Evolutionary conservation across 2,888 invertebrate genomes (phyloP).

Genomic region (Zhengitettix transpicula): DNA sequence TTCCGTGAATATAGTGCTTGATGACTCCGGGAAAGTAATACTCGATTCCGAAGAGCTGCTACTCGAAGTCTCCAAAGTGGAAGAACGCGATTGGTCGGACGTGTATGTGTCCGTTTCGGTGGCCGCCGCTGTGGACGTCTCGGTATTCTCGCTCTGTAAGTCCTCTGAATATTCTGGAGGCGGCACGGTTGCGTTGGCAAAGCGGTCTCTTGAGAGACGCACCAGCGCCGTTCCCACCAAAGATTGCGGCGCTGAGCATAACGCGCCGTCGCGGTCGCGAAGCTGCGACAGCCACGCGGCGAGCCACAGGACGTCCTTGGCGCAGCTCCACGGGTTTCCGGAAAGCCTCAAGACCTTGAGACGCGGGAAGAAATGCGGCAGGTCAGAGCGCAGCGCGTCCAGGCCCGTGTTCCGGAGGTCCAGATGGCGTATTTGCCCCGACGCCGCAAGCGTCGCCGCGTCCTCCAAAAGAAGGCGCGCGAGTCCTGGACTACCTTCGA

Average conservation of each 20-base stretch:
- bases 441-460: conserved; percentile 52
- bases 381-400: conserved; percentile 45
- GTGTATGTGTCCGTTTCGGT: no score
- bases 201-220: not conserved
- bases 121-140: no score
- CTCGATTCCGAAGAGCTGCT: no score
- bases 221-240: not conserved
- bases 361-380: conserved; percentile 51
- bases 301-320: conserved; percentile 35
- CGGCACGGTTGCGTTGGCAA: no score
- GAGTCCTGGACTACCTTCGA: conserved; percentile 55
- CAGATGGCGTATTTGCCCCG: conserved; percentile 49
- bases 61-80: no score
- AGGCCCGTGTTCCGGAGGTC: conserved; percentile 47
- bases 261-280: conserved; percentile 22
- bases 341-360: conserved; percentile 46
- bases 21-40: no score
- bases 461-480: conserved; percentile 52
- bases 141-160: no score
- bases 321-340: conserved; percentile 56
- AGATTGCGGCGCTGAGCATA: conserved; percentile 10
- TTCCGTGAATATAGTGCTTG: no score
- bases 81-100: no score
- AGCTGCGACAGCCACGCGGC: conserved; percentile 47
- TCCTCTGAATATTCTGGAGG: no score